Evolutionary conservation across 2,888 invertebrate species (phyloP).

Genomic region (Polydrusus cervinus): DNA sequence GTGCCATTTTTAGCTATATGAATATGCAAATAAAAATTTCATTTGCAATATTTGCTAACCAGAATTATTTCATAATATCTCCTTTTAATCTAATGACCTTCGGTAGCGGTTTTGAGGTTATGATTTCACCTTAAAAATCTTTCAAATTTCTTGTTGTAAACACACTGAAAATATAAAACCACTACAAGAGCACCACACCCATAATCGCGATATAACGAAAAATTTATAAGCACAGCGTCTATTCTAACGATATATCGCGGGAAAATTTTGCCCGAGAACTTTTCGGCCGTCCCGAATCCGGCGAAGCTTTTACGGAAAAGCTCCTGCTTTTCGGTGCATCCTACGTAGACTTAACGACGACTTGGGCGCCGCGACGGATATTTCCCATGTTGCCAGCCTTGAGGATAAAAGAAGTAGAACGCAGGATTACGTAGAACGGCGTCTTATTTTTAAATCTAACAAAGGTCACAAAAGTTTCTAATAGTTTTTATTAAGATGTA

Average conservation of each 20-base stretch:
- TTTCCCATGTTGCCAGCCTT: conserved; percentile 28
- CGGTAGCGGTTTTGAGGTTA: no score
- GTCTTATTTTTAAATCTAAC: no score
- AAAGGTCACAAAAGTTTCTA: no score
- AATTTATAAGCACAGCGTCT: not conserved
- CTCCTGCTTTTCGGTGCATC: conserved; percentile 45
- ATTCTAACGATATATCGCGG: not conserved
- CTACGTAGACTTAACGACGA: conserved; percentile 44
- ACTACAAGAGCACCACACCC: not conserved
- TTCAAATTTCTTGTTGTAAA: not conserved
- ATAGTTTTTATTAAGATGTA: no score
- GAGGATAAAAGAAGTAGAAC: not conserved
- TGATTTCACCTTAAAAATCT: not conserved
- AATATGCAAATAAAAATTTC: no score
- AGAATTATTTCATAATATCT: no score
- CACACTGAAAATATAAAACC: not conserved
- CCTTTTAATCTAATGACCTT: no score
- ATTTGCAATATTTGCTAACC: no score
- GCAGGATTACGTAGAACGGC: no score
- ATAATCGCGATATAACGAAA: not conserved
- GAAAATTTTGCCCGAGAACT: not conserved
- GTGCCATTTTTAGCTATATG: no score
- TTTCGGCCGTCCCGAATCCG: conserved; percentile 25
- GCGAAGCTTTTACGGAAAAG: conserved; percentile 33
- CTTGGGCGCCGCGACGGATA: conserved; percentile 45